Evolutionary conservation across 2,888 invertebrate species (phyloP).

Genomic region (Volucella inanis): DNA sequence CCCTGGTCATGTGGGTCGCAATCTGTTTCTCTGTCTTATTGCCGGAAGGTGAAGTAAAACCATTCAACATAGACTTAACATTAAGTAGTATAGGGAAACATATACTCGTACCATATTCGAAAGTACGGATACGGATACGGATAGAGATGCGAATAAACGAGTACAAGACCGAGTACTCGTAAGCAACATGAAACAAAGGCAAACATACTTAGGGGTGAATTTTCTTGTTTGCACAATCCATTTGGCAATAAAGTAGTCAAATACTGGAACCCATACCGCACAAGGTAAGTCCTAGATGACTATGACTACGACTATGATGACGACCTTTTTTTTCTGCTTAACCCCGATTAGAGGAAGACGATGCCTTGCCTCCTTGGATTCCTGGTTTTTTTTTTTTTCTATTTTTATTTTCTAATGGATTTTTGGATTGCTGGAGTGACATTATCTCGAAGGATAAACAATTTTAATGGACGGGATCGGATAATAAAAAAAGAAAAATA

Average conservation of each 20-base stretch:
- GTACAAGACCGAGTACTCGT: no score
- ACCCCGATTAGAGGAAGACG: constrained; percentile 56
- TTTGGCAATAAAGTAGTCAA: constrained; percentile 75
- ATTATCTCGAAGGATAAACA: constrained; percentile 74
- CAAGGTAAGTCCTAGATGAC: constrained; percentile 61
- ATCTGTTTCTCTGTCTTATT: constrained; percentile 32
- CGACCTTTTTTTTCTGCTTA: constrained; percentile 49
- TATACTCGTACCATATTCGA: no score
- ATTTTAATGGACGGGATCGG: constrained; percentile 72
- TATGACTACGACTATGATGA: constrained; percentile 20
- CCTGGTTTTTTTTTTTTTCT: constrained; percentile 38
- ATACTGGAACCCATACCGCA: constrained; percentile 44
- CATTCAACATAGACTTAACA: constrained; percentile 13
- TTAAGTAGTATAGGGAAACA: background rate
- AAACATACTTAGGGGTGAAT: constrained; percentile 74
- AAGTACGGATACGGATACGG: no score
- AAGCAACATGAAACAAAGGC: constrained; percentile 54
- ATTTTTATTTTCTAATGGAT: constrained; percentile 74
- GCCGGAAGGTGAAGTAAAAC: constrained; percentile 61
- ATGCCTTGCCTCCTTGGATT: constrained; percentile 25
- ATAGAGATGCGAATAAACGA: no score
- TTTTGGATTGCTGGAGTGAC: constrained; percentile 68
- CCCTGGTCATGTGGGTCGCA: constrained; percentile 51
- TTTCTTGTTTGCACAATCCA: constrained; percentile 74
- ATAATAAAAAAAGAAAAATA: constrained; percentile 52